Evolutionary conservation across 1,140 invertebrate species (phyloP).

Genomic region (Bombus consobrinus): DNA sequence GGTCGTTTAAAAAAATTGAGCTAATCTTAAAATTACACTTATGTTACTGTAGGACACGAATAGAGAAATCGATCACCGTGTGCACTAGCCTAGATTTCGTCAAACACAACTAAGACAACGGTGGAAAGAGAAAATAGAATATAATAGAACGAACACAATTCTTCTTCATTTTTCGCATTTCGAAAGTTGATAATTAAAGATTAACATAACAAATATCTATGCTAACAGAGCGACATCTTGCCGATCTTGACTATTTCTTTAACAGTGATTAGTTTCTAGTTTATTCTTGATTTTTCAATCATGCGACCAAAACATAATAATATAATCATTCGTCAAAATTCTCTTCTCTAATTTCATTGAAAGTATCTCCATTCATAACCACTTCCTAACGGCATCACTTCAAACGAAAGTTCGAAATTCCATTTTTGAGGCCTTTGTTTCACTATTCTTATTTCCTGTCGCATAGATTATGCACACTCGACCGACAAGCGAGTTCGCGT

Average conservation of each 20-base stretch:
- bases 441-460: background rate
- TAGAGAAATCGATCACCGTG: conserved; percentile 55
- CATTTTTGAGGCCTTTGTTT: conserved; percentile 32
- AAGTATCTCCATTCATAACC: background rate
- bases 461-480: background rate
- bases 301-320: conserved; percentile 40
- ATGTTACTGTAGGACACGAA: conserved; percentile 58
- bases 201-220: conserved; percentile 42
- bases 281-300: conserved; percentile 21
- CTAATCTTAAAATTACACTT: conserved; percentile 78
- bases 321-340: conserved; percentile 10
- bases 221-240: conserved; percentile 31
- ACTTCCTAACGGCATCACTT: background rate
- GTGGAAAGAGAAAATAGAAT: conserved; percentile 45
- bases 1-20: conserved; percentile 78
- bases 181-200: conserved; percentile 25
- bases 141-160: conserved; percentile 12
- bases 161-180: background rate
- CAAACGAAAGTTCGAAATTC: conserved; percentile 23
- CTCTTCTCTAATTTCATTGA: conserved; percentile 11
- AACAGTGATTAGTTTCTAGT: conserved; percentile 43
- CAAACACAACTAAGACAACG: conserved; percentile 51
- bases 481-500: background rate
- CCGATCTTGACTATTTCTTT: conserved; percentile 29
- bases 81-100: conserved; percentile 27